A percentile compares a stretch with the other conserved stretches of the same genome.
Evolutionary conservation across 2,888 invertebrate species (phyloP).

Genomic region (Xestia ashworthii): DNA sequence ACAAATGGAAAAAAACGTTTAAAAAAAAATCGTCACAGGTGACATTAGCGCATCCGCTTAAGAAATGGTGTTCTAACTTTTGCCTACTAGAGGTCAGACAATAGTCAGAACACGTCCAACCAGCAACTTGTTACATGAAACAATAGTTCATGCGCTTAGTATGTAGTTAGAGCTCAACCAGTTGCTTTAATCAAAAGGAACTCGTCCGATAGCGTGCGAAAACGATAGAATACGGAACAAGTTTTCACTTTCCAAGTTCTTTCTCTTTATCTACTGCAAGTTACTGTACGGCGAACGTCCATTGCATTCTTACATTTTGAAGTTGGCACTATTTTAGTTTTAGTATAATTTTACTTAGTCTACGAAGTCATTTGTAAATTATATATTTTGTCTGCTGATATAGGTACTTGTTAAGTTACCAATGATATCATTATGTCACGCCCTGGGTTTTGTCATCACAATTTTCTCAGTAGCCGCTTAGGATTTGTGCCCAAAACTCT

Average conservation of each 20-base stretch:
- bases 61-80: constrained; percentile 7
- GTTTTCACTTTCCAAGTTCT: constrained; percentile 53
- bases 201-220: constrained; percentile 31
- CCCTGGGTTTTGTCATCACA: neutral
- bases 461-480: neutral
- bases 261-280: constrained; percentile 27
- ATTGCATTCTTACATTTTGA: constrained; percentile 20
- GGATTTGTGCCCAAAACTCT: neutral
- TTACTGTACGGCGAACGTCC: constrained; percentile 6
- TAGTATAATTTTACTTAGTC: neutral
- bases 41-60: neutral
- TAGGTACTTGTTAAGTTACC: neutral
- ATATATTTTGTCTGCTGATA: neutral
- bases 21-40: neutral
- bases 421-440: neutral
- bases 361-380: neutral
- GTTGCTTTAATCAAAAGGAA: constrained; percentile 59
- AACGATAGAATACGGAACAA: constrained; percentile 41
- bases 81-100: neutral
- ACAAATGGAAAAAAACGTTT: neutral
- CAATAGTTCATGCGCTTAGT: constrained; percentile 43
- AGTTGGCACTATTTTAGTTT: constrained; percentile 2
- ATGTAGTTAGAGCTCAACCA: constrained; percentile 34
- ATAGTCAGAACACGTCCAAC: constrained; percentile 36
- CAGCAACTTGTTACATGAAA: constrained; percentile 38